Conservation (phyloP, 2,797 vertebrate species). For the Mycteria americana region DNA sequence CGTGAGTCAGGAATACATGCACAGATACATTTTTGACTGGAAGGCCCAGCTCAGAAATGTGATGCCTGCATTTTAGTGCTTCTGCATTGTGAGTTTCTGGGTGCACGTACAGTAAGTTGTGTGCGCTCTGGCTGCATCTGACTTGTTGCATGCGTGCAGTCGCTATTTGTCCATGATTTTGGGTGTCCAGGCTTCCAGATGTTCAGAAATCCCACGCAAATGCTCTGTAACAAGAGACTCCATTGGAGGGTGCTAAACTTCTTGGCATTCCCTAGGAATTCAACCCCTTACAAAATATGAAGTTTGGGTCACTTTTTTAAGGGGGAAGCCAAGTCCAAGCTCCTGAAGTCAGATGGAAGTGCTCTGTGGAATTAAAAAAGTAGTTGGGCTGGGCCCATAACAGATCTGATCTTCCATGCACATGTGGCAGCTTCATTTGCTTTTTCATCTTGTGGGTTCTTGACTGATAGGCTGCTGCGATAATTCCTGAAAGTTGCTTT, state of each 20-base stretch:
- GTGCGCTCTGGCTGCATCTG: not conserved
- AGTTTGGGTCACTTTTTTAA: not conserved
- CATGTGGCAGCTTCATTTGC: not conserved
- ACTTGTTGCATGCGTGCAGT: not conserved
- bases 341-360: not conserved
- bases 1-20: not conserved
- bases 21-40: not conserved
- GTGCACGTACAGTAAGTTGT: not conserved
- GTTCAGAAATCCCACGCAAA: not conserved
- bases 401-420: not conserved
- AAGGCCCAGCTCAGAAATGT: not conserved
- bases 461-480: not conserved
- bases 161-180: not conserved
- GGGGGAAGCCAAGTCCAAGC: not conserved
- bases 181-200: not conserved
- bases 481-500: not conserved
- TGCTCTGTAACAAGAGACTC: not conserved
- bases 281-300: not conserved
- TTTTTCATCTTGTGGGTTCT: not conserved
- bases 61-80: not conserved
- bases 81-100: not conserved
- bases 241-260: constrained; percentile 8
- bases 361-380: not conserved
- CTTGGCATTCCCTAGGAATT: not conserved
- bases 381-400: not conserved